phyloP scores from a whole-genome alignment of 1,140 invertebrate genomes.

The Apis florea region DNA sequence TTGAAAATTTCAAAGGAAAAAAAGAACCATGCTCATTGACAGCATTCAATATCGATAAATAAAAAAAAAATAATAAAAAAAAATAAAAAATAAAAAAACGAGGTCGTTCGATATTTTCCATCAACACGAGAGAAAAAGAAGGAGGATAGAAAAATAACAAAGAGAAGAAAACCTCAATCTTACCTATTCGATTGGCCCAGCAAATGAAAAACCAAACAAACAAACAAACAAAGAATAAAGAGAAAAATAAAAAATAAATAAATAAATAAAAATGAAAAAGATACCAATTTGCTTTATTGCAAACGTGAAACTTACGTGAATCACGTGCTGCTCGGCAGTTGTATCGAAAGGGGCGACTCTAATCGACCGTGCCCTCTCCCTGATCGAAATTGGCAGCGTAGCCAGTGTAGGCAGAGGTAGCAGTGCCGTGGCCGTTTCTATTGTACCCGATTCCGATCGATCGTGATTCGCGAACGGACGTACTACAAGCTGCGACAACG shows the following conservation, averaged over 20 bases:
- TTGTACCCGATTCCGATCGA: conserved; percentile 56
- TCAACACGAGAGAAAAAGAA: not conserved
- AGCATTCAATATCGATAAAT: not conserved
- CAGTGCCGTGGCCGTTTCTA: conserved; percentile 47
- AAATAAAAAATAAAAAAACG: not conserved
- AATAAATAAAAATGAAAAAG: not conserved
- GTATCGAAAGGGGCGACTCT: conserved; percentile 47
- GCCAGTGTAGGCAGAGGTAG: conserved; percentile 31
- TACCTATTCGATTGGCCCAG: not conserved
- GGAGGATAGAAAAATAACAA: not conserved
- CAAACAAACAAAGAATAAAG: not conserved
- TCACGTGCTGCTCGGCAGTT: conserved; percentile 46
- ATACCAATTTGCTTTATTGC: not conserved
- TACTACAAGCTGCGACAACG: conserved; percentile 45
- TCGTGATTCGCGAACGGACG: conserved; percentile 37
- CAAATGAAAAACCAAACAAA: not conserved
- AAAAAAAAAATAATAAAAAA: not conserved
- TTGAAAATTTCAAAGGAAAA: not conserved
- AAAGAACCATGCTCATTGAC: not conserved
- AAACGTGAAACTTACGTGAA: conserved; percentile 50
- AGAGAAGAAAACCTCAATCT: not conserved
- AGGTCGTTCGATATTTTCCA: not conserved
- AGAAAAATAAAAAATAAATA: too few species aligned
- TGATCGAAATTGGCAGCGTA: conserved; percentile 47
- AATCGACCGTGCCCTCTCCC: conserved; percentile 51